Evolutionary conservation across 2,888 invertebrate genomes (phyloP), one percentile per base, ranked within the genome.

Genomic region (Cacoxenus indagator): DNA sequence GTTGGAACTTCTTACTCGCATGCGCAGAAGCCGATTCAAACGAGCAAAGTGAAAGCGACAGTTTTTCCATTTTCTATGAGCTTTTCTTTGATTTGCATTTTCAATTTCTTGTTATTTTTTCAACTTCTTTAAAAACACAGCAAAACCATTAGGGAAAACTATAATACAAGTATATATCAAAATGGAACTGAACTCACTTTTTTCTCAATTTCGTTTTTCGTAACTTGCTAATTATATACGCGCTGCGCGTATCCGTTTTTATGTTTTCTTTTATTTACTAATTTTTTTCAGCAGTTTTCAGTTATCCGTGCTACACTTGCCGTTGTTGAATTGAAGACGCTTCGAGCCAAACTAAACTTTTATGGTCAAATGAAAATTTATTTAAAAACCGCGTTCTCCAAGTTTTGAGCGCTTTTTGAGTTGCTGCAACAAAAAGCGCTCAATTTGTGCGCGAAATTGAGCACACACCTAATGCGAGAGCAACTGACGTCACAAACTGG

Each of bases 341-440:
- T 84, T 84, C 79, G 79, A 84, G 81, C 83, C 84, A 82, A 86
- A 88, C 88, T 88, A 84, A 80, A 81, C 73, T 76, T 78, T 81
- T 84, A 85, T 73, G 76, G 78, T 69, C 73, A 80, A 78, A 82
- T 84, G 82, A 86, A 87, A 85, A 84, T 83, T 81, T 87, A 87
- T 88, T 87, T 87, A 86, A 87, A 78, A 83, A 78, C 80, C 73
- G 73, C 64, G 67, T 31, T 51, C 5, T 43, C 61, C 11, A 65
- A 48, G 48, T 29, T 59, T 54, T 54, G 65, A 65, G 65, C 29
- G 24, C 22, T 51, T 51, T 51, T n/a, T n/a, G n/a, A 0, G 19
- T n/a, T 22, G 11, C 8, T 11, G 51, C 22, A 5, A 51, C 51
- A 51, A 14, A n/a, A 37, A 37, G 37, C 37, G 37, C 51, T 51